These are phyloP conservation scores for Nycticorax nycticorax DNA, from an alignment of 2,113 vertebrate genomes.

Conservation along the genomic window DNA sequence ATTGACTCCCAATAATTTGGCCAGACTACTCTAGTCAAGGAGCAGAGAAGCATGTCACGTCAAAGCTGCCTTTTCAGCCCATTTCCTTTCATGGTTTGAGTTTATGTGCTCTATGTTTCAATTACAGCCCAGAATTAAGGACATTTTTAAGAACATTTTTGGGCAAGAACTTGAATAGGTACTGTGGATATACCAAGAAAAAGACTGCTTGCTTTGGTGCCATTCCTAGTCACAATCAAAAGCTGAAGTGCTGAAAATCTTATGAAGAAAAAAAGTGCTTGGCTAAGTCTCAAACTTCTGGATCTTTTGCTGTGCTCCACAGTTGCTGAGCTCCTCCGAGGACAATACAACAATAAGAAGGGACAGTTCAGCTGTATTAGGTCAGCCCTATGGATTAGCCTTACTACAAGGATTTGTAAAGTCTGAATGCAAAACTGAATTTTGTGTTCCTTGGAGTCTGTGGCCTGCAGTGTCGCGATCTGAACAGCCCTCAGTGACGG, in stretches of 20 bases:
- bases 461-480: not conserved
- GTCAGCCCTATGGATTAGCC: not conserved
- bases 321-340: not conserved
- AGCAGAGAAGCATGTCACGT: not conserved
- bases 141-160: not conserved
- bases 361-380: not conserved
- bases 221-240: not conserved
- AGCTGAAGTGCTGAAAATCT: not conserved
- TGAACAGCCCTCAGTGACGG: not conserved
- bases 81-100: not conserved
- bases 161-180: not conserved
- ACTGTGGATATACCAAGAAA: not conserved
- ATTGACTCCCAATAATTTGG: not conserved
- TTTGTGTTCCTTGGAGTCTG: not conserved
- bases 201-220: not conserved
- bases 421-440: not conserved
- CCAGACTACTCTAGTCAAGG: not conserved
- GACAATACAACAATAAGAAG: not conserved
- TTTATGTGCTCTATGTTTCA: not conserved
- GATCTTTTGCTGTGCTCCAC: not conserved
- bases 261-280: not conserved
- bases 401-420: not conserved
- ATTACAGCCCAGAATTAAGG: not conserved
- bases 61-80: not conserved
- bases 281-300: not conserved